Percentiles rank a stretch among this genome's conserved stretches.
Evolutionary conservation across 92 coral and sea anemone genomes (phyloP).

Genomic region (Palythoa grandis): DNA sequence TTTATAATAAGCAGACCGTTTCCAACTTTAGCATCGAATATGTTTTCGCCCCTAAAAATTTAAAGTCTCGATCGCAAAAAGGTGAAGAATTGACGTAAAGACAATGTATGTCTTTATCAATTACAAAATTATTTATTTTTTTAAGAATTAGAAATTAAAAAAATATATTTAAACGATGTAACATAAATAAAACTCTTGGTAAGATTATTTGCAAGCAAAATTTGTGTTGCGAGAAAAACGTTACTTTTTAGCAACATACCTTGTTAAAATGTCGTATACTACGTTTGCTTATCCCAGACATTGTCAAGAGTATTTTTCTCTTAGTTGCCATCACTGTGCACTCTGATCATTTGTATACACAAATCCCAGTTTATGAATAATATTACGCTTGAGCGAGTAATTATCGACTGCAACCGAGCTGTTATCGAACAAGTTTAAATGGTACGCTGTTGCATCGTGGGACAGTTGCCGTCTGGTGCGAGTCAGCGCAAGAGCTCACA

Average conservation of each 20-base stretch:
- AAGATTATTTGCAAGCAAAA: neutral
- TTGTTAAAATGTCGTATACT: conserved; percentile 28
- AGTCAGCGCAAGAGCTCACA: conserved; percentile 35
- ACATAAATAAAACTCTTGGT: no score
- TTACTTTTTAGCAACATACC: neutral
- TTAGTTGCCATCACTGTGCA: neutral
- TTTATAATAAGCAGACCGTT: no score
- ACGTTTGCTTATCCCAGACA: conserved; percentile 21
- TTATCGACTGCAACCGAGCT: conserved; percentile 33
- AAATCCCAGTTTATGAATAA: no score
- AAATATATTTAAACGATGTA: no score
- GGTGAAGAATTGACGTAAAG: no score
- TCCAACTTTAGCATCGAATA: no score
- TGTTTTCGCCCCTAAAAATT: no score
- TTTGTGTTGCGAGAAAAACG: neutral
- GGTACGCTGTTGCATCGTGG: conserved; percentile 25
- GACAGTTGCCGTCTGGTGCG: conserved; percentile 34
- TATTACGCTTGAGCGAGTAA: neutral
- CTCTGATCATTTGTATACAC: no score
- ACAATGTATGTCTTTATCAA: no score
- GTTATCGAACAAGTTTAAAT: neutral
- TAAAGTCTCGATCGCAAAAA: no score
- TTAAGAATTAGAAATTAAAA: no score
- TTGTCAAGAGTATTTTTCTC: neutral
- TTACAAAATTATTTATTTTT: no score